phyloP scores from a whole-genome alignment of 2,797 vertebrate genomes.

The Margarornis squamiger region DNA sequence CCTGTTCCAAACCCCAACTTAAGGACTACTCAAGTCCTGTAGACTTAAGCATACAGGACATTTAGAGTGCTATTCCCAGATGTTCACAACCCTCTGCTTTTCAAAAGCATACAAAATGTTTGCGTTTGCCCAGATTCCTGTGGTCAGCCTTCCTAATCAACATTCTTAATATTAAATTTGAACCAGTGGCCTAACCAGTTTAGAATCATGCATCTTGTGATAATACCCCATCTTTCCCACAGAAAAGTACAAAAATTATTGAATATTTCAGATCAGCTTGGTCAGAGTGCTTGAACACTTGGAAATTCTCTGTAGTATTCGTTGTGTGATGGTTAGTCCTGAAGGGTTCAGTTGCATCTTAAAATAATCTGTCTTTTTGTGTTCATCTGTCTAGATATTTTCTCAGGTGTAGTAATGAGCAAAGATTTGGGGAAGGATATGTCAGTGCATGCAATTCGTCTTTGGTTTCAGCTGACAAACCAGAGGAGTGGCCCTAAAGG shows the following conservation, averaged over 20 bases:
- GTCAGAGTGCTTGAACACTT: neutral
- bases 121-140: neutral
- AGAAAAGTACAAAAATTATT: neutral
- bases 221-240: neutral
- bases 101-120: neutral
- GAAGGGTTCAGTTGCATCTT: neutral
- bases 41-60: neutral
- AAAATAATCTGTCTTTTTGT: neutral
- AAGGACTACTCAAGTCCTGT: too few relatives aligned
- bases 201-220: neutral
- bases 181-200: neutral
- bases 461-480: neutral
- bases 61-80: neutral
- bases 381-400: neutral
- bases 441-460: neutral
- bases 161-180: neutral
- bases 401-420: neutral
- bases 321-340: neutral
- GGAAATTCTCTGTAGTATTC: neutral
- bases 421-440: neutral
- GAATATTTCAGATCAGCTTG: neutral
- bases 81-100: neutral
- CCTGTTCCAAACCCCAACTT: neutral
- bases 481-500: neutral
- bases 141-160: neutral